A percentile compares a stretch with the other conserved stretches of the same genome.
Evolutionary conservation across 2,888 invertebrate species (phyloP).

Genomic region (Melangyna quadrimaculata): DNA sequence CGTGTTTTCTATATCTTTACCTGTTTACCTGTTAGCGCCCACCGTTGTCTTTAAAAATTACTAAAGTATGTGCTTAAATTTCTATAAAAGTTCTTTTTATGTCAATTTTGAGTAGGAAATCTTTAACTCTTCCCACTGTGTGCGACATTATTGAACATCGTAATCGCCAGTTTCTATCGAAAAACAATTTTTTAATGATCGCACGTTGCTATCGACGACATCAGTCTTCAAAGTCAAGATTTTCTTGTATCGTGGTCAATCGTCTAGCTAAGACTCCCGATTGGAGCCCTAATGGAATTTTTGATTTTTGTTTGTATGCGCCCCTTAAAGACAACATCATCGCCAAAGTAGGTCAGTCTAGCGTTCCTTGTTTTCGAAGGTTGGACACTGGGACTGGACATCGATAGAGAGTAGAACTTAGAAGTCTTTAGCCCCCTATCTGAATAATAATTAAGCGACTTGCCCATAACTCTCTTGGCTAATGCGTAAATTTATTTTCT

Average conservation of each 20-base stretch:
- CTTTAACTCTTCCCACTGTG: slow-evolving; percentile 21
- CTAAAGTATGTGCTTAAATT: slow-evolving; percentile 32
- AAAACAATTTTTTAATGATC: slow-evolving; percentile 61
- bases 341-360: slow-evolving; percentile 53
- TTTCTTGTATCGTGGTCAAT: background rate
- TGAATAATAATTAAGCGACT: slow-evolving; percentile 66
- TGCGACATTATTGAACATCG: slow-evolving; percentile 36
- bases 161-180: slow-evolving; percentile 48
- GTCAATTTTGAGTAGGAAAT: slow-evolving; percentile 31
- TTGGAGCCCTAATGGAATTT: slow-evolving; percentile 61
- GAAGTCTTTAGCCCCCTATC: slow-evolving; percentile 12
- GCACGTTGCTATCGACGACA: slow-evolving; percentile 28
- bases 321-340: slow-evolving; percentile 12
- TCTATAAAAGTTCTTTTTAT: slow-evolving; percentile 41
- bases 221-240: background rate
- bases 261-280: slow-evolving; percentile 7
- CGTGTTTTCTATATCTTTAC: background rate
- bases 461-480: slow-evolving; percentile 59
- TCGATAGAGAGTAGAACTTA: no score
- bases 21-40: slow-evolving; percentile 42
- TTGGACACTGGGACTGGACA: slow-evolving; percentile 25
- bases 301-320: slow-evolving; percentile 13
- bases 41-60: background rate
- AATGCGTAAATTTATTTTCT: background rate
- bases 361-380: slow-evolving; percentile 53